A percentile compares a stretch with the other conserved stretches of the same genome.
Evolutionary conservation across 1,140 invertebrate genomes (phyloP).

Genomic region (Contarinia nasturtii): DNA sequence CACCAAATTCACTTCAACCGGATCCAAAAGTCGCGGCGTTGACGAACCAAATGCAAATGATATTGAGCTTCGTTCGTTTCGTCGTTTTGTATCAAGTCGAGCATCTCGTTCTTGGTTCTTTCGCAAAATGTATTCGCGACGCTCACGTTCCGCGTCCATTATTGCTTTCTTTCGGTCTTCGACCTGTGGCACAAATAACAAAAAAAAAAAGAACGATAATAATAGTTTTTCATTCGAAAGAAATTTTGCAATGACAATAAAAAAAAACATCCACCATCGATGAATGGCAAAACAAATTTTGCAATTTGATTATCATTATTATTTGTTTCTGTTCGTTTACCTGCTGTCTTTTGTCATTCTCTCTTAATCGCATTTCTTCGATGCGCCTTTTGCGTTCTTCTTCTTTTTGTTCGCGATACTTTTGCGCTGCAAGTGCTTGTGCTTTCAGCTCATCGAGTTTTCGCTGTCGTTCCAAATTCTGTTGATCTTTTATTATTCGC

Average conservation of each 20-base stretch:
- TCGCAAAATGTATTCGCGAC: slow-evolving; percentile 63
- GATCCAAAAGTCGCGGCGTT: slow-evolving; percentile 67
- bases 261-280: background rate
- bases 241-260: background rate
- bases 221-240: background rate
- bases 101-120: slow-evolving; percentile 70
- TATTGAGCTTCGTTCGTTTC: slow-evolving; percentile 43
- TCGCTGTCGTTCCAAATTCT: slow-evolving; percentile 67
- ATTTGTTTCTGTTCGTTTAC: too few relatives aligned
- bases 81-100: slow-evolving; percentile 51
- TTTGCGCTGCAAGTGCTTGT: slow-evolving; percentile 67
- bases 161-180: slow-evolving; percentile 73
- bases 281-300: too few relatives aligned
- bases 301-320: background rate
- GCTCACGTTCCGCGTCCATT: slow-evolving; percentile 66
- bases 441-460: slow-evolving; percentile 70
- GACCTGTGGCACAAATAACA: slow-evolving; percentile 33
- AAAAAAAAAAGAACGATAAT: slow-evolving; percentile 4
- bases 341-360: slow-evolving; percentile 49
- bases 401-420: slow-evolving; percentile 71
- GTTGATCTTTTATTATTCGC: slow-evolving; percentile 50
- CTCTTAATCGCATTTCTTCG: slow-evolving; percentile 56
- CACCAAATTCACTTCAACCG: slow-evolving; percentile 43
- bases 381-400: slow-evolving; percentile 58
- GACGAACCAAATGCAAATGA: slow-evolving; percentile 75